Percentiles rank a stretch among this genome's conserved stretches.
Conservation (phyloP, 1,140 invertebrate species). For the Helicoverpa armigera region DNA sequence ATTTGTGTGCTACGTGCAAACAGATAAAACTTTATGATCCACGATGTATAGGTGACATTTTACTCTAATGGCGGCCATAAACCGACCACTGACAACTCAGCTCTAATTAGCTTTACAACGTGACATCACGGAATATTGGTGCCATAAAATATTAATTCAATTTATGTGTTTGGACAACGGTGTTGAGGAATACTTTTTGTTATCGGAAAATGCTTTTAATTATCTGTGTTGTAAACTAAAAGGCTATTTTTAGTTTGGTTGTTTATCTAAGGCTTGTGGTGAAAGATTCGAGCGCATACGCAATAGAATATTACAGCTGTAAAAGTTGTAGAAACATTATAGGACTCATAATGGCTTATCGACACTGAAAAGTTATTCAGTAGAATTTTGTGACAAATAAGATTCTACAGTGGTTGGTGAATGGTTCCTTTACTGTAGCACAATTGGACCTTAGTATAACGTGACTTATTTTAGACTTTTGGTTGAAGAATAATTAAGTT, state of each 20-base stretch:
- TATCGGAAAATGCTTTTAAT: slow-evolving; percentile 52
- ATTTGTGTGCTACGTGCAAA: slow-evolving; percentile 43
- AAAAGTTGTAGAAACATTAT: too few relatives aligned
- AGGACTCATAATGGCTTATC: too few relatives aligned
- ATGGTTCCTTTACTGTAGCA: too few relatives aligned
- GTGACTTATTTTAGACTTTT: too few relatives aligned
- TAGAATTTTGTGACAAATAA: too few relatives aligned
- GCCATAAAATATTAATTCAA: slow-evolving; percentile 66
- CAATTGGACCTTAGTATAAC: too few relatives aligned
- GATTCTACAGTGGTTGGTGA: too few relatives aligned
- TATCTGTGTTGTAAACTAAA: slow-evolving; percentile 45
- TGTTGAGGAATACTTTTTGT: slow-evolving; percentile 41
- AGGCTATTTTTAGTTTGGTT: not conserved
- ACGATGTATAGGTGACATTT: slow-evolving; percentile 44
- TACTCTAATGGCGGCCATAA: slow-evolving; percentile 55
- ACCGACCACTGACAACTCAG: slow-evolving; percentile 55
- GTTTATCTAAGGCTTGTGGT: not conserved
- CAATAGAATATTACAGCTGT: too few relatives aligned
- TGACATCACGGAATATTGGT: slow-evolving; percentile 55
- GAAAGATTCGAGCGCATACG: not conserved
- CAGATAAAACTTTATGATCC: slow-evolving; percentile 42
- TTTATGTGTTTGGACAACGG: slow-evolving; percentile 55
- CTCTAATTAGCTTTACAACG: slow-evolving; percentile 64
- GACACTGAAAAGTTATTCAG: too few relatives aligned
- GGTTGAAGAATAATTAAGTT: too few relatives aligned